These are phyloP conservation scores for Sinodicranocentrus sp. DNA, from an alignment of 2,888 invertebrate species.

Conservation along the genomic window DNA sequence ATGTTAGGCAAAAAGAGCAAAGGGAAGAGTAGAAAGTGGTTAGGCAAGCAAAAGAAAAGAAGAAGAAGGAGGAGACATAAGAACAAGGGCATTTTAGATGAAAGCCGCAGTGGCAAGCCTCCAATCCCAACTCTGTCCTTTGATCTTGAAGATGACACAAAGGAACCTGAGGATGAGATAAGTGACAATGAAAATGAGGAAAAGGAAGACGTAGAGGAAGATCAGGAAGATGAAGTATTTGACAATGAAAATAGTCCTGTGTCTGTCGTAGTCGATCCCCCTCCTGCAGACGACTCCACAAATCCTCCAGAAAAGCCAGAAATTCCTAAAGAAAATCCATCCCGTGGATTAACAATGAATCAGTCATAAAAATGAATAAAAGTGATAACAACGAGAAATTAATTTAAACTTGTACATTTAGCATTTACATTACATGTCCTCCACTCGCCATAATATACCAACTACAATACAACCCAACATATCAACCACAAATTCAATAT, in stretches of 20 bases:
- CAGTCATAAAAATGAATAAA: too few species aligned
- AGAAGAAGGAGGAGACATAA: constrained; percentile 19
- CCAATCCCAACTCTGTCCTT: constrained; percentile 37
- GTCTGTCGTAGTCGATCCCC: constrained; percentile 37
- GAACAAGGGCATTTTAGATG: not conserved
- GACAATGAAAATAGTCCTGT: constrained; percentile 35
- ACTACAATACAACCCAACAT: too few species aligned
- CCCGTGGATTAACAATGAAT: too few species aligned
- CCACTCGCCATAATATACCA: too few species aligned
- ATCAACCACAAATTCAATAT: too few species aligned
- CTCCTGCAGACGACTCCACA: not conserved
- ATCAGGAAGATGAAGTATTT: constrained; percentile 9
- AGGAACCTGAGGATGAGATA: not conserved
- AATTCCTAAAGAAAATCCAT: not conserved
- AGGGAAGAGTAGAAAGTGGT: constrained; percentile 23
- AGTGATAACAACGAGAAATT: too few species aligned
- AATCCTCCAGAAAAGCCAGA: not conserved
- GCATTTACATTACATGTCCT: too few species aligned
- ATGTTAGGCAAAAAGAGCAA: constrained; percentile 28
- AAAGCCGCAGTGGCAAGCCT: not conserved
- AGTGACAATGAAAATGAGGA: too few species aligned
- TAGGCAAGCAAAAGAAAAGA: constrained; percentile 30
- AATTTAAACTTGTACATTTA: too few species aligned
- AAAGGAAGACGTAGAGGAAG: not conserved
- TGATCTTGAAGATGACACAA: constrained; percentile 30